phyloP scores from a whole-genome alignment of 2,797 vertebrate genomes.

The Todus mexicanus region DNA sequence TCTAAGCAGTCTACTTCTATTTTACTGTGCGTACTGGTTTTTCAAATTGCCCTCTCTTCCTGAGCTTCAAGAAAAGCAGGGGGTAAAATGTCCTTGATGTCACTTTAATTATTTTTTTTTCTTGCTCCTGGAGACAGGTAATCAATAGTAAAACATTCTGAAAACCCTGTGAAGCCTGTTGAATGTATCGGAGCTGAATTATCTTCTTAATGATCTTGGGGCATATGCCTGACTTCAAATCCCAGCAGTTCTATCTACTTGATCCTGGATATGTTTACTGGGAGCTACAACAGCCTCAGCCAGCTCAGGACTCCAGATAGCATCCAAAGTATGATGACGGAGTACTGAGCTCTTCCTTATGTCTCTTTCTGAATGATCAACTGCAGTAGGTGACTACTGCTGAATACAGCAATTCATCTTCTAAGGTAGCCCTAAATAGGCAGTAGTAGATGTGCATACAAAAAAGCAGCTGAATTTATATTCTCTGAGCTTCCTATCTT shows the following conservation, averaged over 20 bases:
- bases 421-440: not conserved
- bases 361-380: not conserved
- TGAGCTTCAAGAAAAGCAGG: not conserved
- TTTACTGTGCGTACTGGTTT: not conserved
- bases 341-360: not conserved
- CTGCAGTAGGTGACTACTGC: not conserved
- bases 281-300: not conserved
- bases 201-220: not conserved
- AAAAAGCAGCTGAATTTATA: not conserved
- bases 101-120: not conserved
- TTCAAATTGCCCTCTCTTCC: not conserved
- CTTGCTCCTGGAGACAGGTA: not conserved
- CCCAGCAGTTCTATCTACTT: not conserved
- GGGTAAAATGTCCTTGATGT: not conserved
- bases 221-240: not conserved
- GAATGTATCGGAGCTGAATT: not conserved
- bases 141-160: not conserved
- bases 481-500: not conserved
- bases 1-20: not conserved
- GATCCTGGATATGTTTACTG: not conserved
- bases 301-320: not conserved
- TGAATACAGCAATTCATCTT: not conserved
- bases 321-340: not conserved
- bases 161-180: not conserved
- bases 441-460: not conserved